These are phyloP conservation scores for Cochlearius cochlearius DNA, from an alignment of 2,113 vertebrate species.

Conservation along the genomic window DNA sequence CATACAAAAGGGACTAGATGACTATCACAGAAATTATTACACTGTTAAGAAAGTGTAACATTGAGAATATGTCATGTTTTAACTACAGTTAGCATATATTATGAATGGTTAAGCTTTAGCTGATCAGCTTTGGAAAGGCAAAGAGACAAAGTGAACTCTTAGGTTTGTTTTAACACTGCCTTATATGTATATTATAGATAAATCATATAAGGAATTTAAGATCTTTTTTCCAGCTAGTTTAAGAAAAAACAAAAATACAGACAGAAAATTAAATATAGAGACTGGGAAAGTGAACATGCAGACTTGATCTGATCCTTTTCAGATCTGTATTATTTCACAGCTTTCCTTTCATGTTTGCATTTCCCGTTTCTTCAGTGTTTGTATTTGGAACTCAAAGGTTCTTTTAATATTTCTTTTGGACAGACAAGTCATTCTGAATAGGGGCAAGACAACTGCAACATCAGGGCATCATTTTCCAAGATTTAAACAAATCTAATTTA, in stretches of 20 bases:
- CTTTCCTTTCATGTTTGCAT: neutral
- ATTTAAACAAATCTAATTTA: neutral
- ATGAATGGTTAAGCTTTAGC: neutral
- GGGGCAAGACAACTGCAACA: neutral
- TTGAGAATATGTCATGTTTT: neutral
- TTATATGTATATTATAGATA: neutral
- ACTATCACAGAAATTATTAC: neutral
- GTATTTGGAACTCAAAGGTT: neutral
- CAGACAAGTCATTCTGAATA: neutral
- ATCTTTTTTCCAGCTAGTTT: neutral
- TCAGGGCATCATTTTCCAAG: neutral
- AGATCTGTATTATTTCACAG: neutral
- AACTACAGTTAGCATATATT: neutral
- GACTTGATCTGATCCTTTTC: neutral
- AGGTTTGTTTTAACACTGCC: neutral
- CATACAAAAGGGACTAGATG: neutral
- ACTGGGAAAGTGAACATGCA: neutral
- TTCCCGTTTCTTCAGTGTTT: neutral
- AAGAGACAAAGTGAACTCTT: neutral
- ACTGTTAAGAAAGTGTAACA: neutral
- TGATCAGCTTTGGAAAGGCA: neutral
- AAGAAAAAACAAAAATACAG: neutral
- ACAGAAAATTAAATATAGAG: neutral
- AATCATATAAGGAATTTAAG: neutral
- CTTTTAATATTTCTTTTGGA: neutral